Evolutionary conservation across 2,113 vertebrate species (phyloP), one percentile per base, ranked within the genome.

Genomic region (Leucopsar rothschildi): DNA sequence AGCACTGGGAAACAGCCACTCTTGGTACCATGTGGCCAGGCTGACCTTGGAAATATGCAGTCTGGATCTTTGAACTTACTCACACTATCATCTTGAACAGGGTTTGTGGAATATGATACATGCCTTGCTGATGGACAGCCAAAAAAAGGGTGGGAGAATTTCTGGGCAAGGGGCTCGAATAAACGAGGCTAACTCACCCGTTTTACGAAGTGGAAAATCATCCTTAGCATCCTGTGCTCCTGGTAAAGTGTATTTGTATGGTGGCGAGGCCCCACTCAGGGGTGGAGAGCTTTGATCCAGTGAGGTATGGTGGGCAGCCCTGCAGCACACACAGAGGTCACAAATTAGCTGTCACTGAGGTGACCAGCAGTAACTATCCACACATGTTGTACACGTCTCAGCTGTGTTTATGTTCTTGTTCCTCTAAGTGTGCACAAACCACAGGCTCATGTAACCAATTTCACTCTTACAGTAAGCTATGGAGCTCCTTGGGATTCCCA

Each of bases 281-380:
- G 99, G 99, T 92, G 99, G 98, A 96, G 99, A 99, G 98, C 98
- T 99, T 98, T 99, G 99, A 98, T 99, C 99, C 98, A 99, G 89
- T 93, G 99, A 99, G 39, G 98, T 98, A 97, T 99, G 99, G 96
- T 99, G 99, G 96, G 99, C 99, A 92, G 99, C 98, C 98, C 99
- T 99, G 97, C 61, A 92, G 92, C 94, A 96, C 86, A 94, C 75
- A 97, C 88, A 93, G 89, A 82, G 90, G 89, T 96, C 91, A 88
- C 70, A 89, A 93, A 88, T 93, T 92, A 95, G 95, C 70, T 84
- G 68, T 57, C 52, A 35, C 64, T 57, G 59, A 69, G 61, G 82
- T 94, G 96, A 97, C 90, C 96, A 98, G 95, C 75, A 95, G 65
- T 89, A 97, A 95, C 96, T 82, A 89, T 68, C 69, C 90, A 83